Conservation (phyloP, 2,113 vertebrate species). For the Melanerpes formicivorus region DNA sequence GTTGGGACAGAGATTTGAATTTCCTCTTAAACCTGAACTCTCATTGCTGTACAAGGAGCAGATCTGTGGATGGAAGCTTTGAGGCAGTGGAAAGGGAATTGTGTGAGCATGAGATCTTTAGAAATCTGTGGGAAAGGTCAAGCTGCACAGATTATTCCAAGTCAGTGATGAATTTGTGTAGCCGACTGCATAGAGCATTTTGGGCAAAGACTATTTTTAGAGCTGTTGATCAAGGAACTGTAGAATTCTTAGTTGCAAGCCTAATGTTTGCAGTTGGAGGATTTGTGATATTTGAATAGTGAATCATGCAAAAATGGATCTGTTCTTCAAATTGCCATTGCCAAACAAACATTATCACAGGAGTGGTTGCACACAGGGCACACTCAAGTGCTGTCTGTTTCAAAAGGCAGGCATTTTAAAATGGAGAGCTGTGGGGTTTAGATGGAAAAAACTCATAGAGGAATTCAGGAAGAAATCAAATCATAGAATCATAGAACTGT, state of each 20-base stretch:
- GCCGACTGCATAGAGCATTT: neutral
- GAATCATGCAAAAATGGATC: neutral
- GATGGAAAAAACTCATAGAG: neutral
- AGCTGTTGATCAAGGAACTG: neutral
- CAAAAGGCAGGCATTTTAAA: neutral
- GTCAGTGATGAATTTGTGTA: neutral
- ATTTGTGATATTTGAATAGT: neutral
- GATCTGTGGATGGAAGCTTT: neutral
- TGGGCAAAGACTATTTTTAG: neutral
- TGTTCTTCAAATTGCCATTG: neutral
- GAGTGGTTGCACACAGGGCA: neutral
- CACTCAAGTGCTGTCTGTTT: neutral
- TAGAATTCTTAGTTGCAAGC: neutral
- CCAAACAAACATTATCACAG: neutral
- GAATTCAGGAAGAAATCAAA: neutral
- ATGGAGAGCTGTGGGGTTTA: neutral
- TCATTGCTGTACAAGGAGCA: neutral
- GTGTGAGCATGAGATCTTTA: neutral
- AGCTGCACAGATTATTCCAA: neutral
- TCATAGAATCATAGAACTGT: no score
- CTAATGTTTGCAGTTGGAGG: neutral
- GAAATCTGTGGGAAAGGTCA: neutral
- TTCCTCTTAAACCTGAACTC: neutral
- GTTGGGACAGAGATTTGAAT: neutral
- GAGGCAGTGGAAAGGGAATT: neutral